Percentiles rank a stretch among this genome's conserved stretches.
phyloP scores from a whole-genome alignment of 2,797 vertebrate species.

The Peromyscus nudipes region DNA sequence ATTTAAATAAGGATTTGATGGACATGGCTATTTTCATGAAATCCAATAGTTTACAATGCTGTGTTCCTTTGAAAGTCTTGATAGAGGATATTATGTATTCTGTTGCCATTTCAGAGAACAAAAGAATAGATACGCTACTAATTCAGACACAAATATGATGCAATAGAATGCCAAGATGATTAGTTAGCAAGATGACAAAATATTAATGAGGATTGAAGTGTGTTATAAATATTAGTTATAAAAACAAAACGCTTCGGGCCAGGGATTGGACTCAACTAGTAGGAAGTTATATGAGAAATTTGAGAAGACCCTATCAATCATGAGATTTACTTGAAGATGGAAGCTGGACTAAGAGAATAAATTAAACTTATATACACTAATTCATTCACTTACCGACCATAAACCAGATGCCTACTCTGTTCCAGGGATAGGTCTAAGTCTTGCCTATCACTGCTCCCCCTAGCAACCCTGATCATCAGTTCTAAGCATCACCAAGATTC shows the following conservation, averaged over 20 bases:
- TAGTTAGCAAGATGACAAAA: not conserved
- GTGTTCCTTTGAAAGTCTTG: not conserved
- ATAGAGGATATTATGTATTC: not conserved
- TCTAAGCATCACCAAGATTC: not conserved
- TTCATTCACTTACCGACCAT: not conserved
- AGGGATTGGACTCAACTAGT: not conserved
- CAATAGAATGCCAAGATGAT: not conserved
- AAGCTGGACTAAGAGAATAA: not conserved
- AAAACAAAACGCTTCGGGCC: not conserved
- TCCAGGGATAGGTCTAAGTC: not conserved
- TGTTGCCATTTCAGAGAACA: not conserved
- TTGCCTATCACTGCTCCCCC: not conserved
- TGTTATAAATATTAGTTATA: not conserved
- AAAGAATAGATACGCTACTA: not conserved
- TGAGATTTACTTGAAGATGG: not conserved
- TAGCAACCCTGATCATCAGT: not conserved
- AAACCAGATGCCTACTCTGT: not conserved
- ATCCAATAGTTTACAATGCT: not conserved
- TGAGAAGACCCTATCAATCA: not conserved
- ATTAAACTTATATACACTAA: not conserved
- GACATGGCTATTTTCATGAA: not conserved
- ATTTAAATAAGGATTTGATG: constrained; percentile 1
- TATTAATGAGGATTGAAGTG: not conserved
- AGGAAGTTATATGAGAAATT: not conserved
- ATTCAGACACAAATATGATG: not conserved